Evolutionary conservation across 2,113 vertebrate species (phyloP), one percentile per base, ranked within the genome.

Genomic region (Electrona antarctica): DNA sequence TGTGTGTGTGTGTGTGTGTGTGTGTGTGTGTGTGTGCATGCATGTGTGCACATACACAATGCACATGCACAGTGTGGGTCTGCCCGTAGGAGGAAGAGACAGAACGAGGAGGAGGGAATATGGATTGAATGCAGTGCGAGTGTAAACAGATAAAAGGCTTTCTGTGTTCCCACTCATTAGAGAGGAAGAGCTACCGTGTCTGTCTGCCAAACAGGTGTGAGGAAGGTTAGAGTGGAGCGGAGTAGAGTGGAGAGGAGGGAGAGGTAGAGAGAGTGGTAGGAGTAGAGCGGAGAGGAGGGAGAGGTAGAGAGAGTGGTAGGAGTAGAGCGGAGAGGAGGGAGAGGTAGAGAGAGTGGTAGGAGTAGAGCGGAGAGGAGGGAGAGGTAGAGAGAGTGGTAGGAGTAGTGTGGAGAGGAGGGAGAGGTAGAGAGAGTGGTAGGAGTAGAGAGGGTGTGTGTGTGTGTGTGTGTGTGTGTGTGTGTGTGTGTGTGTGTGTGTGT

Each of bases 91-190:
- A 82, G 67, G 12, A 58, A 29, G 54, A 58, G 58, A 50, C 28
- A 73, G 41, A 59, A 48, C 4, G 60, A 15, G 54, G 64, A 78
- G 59, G 61, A 29, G 64, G 64, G 55, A 59, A 50, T 10, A 41
- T 8, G 12, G 48, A 68, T 11, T 59, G 51, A 14, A 5, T 67
- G 13, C 51, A 60, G 67, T 9, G 2, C 29, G 7, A 78, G 50
- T 50, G 45, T 60, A 79, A 83, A 72, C 73, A 80, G 84, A 80
- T 93, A 92, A 93, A 92, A 93, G 92, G 85, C 55, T 93, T 93
- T 89, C 81, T 74, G 73, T 94, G 93, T 94, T 93, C 90, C 84
- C 90, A 82, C 92, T 87, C 71, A 75, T 85, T 79, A 77, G 59
- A 56, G 73, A 71, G 33, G 33, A 41, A 41, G 63, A 81, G 84